Base-by-base conservation (phyloP, 2,888 invertebrate species). In the Papilio demoleus region DNA sequence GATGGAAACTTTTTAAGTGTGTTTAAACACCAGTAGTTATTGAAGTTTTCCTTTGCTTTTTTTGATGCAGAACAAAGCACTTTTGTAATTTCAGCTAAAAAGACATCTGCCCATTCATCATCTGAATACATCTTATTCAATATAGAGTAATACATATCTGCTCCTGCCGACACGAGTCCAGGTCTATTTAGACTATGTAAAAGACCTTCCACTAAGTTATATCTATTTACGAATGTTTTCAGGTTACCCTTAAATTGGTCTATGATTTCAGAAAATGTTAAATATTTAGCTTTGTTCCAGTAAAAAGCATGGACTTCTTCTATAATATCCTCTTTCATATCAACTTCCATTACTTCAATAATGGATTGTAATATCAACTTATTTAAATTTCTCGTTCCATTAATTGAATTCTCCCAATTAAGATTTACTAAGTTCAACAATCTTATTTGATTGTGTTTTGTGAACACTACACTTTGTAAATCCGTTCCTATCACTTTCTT, bases 401-500 rank as follows among this genome's bases (percentile, higher is more conserved):
- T 90, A 11, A 94, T 87, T 24, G 94, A 93, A 75, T 93, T 94
- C 76, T 94, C 94, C 94, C 94, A 95, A 76, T 94, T 95, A 60
- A 94, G 93, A 76, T 93, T 93, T 8, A 93, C 87, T 70, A 94
- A 82, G 72, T 87, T 84, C 6, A 94, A 81, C 45, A 94, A 74
- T 72, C 81, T 86, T 9, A 85, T 78, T 74, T 90, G 85, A 67
- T 90, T 81, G n/a, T 79, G 73, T 65, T 74, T 74, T 67, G 74
- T 79, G 42, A 84, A 85, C 59, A 87, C 77, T 36, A 73, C 70
- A 4, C 80, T 72, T 70, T 88, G 78, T 22, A 89, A 86, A 69
- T 78, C 70, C 34, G 86, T 89, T 36, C 85, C 85, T 68, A 79
- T 76, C 1, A 90, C 81, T 79, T 88, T 92, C 69, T 87, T 85